Evolutionary conservation across 2,888 invertebrate species (phyloP).

Genomic region (Dynastes hyllus): DNA sequence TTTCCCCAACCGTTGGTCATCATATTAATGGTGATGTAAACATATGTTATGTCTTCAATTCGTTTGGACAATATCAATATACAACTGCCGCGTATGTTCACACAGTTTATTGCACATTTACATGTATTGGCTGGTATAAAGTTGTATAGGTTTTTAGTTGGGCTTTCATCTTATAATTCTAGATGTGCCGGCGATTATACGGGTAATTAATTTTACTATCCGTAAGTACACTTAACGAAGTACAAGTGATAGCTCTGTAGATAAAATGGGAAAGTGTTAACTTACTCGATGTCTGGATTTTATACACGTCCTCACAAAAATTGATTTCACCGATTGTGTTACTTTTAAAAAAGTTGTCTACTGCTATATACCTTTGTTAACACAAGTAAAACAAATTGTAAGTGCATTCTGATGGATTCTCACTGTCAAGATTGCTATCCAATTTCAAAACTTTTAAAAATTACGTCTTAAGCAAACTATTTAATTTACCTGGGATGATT

Average conservation of each 20-base stretch:
- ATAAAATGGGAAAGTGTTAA: too few relatives aligned
- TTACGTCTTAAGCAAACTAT: too few relatives aligned
- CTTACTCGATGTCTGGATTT: too few relatives aligned
- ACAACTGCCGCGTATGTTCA: background rate
- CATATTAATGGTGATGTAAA: conserved; percentile 44
- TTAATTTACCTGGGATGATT: too few relatives aligned
- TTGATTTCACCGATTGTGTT: too few relatives aligned
- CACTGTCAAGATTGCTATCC: too few relatives aligned
- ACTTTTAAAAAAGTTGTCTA: too few relatives aligned
- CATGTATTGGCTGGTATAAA: conserved; percentile 25
- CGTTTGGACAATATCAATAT: conserved; percentile 11
- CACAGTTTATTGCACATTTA: background rate
- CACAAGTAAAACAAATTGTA: too few relatives aligned
- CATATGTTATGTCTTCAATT: conserved; percentile 31
- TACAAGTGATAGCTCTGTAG: background rate
- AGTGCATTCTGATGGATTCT: too few relatives aligned
- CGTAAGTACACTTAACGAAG: background rate
- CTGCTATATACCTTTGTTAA: too few relatives aligned
- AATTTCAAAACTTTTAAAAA: too few relatives aligned
- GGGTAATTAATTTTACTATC: conserved; percentile 23
- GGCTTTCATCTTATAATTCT: background rate
- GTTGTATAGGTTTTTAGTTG: conserved; percentile 16
- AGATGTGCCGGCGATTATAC: background rate
- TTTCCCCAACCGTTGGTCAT: conserved; percentile 34
- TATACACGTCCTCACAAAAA: too few relatives aligned